A percentile compares a stretch with the other conserved stretches of the same genome.
These are phyloP conservation scores for Thymelicus acteon DNA, from an alignment of 2,888 invertebrate genomes.

Conservation along the genomic window DNA sequence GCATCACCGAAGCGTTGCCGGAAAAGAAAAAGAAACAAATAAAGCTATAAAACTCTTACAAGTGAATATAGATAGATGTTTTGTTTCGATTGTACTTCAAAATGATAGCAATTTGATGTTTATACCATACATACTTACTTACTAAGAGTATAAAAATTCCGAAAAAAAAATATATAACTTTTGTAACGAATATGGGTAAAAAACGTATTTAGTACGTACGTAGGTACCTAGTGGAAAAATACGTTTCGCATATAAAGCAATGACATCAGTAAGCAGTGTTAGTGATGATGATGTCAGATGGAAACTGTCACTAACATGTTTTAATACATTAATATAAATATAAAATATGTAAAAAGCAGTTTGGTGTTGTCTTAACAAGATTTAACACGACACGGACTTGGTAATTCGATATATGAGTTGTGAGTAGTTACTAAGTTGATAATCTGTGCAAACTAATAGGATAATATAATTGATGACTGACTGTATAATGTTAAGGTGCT, in stretches of 20 bases:
- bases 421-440: neutral
- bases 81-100: no score
- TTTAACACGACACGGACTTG: slow-evolving; percentile 3
- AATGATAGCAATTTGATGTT: no score
- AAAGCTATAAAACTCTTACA: no score
- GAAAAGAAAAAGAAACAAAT: no score
- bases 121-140: no score
- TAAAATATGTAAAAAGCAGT: slow-evolving; percentile 1
- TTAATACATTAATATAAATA: neutral
- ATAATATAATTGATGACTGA: neutral
- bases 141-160: no score
- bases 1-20: no score
- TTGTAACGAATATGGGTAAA: no score
- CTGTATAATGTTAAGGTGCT: neutral
- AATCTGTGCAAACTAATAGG: neutral
- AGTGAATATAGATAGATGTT: no score
- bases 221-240: no score
- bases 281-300: neutral
- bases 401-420: slow-evolving; percentile 2
- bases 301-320: slow-evolving; percentile 1
- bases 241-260: neutral
- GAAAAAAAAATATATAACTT: no score
- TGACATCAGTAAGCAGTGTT: neutral
- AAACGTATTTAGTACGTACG: no score
- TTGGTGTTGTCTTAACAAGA: slow-evolving; percentile 11